Evolutionary conservation across 2,888 invertebrate genomes (phyloP), one percentile per base, ranked within the genome.

Genomic region (Noctua janthe): DNA sequence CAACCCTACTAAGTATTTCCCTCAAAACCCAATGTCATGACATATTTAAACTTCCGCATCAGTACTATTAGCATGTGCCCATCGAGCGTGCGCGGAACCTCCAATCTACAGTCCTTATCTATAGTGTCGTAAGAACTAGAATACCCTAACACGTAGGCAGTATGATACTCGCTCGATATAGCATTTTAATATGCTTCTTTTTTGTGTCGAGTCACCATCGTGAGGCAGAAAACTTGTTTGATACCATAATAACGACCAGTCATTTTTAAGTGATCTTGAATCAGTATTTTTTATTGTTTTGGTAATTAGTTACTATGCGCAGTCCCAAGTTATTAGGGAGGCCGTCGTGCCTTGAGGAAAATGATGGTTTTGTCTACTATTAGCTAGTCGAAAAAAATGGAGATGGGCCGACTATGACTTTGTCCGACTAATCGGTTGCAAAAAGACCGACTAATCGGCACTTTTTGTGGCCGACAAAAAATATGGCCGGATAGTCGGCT

Each of bases 31-130:
- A 35, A 71, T 71, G 29, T 66, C 82, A 76, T 43, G 62, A 56
- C 69, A 54, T 81, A 47, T 54, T 67, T 39, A 74, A 78, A 83
- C 62, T 49, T 82, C 74, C 70, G 77, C 43, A 23, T 64, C 13
- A 64, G 35, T 59, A 64, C 47, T 43, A 73, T 75, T 35, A 64
- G 74, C 54, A 70, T 54, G 43, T 51, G 10, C 4, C 2, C 71
- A 49, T 62, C 17, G 70, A 73, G 51, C 80, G 81, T 70, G 81
- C 13, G 20, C 56, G 64, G 47, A 15, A 56, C 59, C 39, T 29
- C 54, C 13, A 51, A 73, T 17, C 83, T 51, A 73, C 59, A 79
- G 64, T 80, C 69, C 51, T 29, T 81, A 80, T 73, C 17, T 70
- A 23, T 54, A 66, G 62, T 8, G 11, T 4, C 70, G 2, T 73